phyloP scores from a whole-genome alignment of 2,888 invertebrate genomes.

The Perithous albicinctus region DNA sequence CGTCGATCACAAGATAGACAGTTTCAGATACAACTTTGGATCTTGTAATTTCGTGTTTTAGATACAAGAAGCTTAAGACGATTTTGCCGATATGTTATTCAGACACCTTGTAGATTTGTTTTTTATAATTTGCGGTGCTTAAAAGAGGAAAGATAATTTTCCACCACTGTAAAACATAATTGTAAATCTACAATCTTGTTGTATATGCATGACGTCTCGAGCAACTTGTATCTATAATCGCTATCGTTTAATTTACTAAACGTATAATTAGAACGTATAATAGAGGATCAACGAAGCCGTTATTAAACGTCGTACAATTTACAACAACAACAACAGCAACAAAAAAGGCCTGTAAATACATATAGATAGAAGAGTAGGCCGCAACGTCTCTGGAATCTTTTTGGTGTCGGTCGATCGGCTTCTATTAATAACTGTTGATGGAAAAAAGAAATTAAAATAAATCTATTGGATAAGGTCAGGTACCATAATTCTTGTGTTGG shows the following conservation, averaged over 20 bases:
- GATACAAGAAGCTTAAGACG: background rate
- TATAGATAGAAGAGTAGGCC: constrained; percentile 37
- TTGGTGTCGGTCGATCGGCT: constrained; percentile 68
- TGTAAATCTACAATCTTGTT: constrained; percentile 28
- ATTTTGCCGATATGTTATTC: too few species aligned
- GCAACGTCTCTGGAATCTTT: constrained; percentile 54
- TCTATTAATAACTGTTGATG: constrained; percentile 67
- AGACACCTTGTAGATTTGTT: too few species aligned
- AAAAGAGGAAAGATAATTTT: constrained; percentile 11
- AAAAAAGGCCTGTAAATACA: constrained; percentile 35
- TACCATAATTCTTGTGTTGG: constrained; percentile 73
- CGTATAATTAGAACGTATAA: constrained; percentile 45
- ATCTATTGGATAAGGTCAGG: constrained; percentile 66
- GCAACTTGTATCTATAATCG: constrained; percentile 17
- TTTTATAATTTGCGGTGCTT: constrained; percentile 15
- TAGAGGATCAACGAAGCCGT: constrained; percentile 58
- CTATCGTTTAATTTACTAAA: background rate
- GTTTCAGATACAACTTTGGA: constrained; percentile 9
- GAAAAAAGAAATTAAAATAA: too few species aligned
- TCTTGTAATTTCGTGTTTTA: background rate
- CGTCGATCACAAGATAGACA: background rate
- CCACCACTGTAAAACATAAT: constrained; percentile 5
- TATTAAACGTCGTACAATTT: constrained; percentile 37
- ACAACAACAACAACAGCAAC: background rate
- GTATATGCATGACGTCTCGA: constrained; percentile 2